Evolutionary conservation across 2,888 invertebrate genomes (phyloP).

Genomic region (Eupsilia transversa): DNA sequence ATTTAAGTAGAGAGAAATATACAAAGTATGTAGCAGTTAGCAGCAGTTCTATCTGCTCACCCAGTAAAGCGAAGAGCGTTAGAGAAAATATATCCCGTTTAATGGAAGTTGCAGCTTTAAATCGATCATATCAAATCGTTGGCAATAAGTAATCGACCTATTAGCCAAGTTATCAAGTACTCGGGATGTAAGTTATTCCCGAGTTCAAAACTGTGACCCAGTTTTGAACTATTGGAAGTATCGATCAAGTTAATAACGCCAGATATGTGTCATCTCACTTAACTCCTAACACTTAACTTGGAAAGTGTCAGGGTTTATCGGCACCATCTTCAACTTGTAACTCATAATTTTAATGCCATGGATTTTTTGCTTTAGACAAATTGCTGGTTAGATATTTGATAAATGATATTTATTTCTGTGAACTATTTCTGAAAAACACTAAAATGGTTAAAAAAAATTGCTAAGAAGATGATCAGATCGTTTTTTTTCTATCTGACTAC

Average conservation of each 20-base stretch:
- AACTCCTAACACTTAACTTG: neutral
- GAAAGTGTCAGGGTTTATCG: neutral
- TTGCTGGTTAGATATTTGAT: neutral
- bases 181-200: neutral
- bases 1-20: neutral
- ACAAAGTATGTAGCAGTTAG: neutral
- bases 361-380: neutral
- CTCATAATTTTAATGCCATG: neutral
- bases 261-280: slow-evolving; percentile 1
- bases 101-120: neutral
- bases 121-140: neutral
- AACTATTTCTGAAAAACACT: neutral
- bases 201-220: slow-evolving; percentile 32
- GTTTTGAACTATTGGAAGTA: slow-evolving; percentile 10
- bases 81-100: too few relatives aligned
- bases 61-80: neutral
- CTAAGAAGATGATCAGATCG: too few relatives aligned
- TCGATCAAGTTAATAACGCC: slow-evolving; percentile 19
- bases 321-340: neutral
- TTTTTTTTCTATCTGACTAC: neutral
- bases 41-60: neutral
- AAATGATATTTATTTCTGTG: neutral
- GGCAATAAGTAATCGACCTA: neutral
- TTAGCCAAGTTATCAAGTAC: neutral
- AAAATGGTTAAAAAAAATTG: neutral